These are phyloP conservation scores for Drosophila malerkotliana DNA, from an alignment of 1,140 invertebrate species.

Conservation along the genomic window DNA sequence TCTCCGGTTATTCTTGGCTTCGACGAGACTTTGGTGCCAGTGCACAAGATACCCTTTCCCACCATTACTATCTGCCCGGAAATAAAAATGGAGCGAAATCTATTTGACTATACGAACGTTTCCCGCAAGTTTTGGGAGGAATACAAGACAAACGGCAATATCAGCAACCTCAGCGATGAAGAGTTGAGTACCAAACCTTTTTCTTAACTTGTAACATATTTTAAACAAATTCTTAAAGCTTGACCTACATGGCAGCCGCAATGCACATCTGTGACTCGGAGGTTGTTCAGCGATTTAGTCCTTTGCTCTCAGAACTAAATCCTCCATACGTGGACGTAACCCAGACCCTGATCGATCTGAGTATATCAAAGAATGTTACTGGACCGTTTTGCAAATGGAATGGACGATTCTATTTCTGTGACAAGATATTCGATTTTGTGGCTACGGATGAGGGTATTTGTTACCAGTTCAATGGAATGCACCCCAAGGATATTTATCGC, in stretches of 20 bases:
- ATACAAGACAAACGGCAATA: conserved; percentile 31
- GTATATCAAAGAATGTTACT: conserved; percentile 69
- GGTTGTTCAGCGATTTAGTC: conserved; percentile 58
- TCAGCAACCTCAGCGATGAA: conserved; percentile 49
- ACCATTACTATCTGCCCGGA: conserved; percentile 87
- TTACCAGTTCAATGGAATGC: conserved; percentile 89
- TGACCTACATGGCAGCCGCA: conserved; percentile 62
- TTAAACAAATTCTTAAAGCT: conserved; percentile 13
- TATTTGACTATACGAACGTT: conserved; percentile 85
- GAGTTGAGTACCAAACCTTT: conserved; percentile 63
- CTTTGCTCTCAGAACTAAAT: conserved; percentile 45
- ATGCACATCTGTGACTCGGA: conserved; percentile 77
- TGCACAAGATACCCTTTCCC: conserved; percentile 87
- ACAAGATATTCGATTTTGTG: conserved; percentile 81
- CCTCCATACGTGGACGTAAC: conserved; percentile 29
- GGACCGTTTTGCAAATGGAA: conserved; percentile 85
- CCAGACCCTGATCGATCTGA: conserved; percentile 67
- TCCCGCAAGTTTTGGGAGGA: conserved; percentile 67
- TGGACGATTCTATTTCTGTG: conserved; percentile 82
- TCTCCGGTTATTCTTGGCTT: conserved; percentile 88
- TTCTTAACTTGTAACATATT: neutral
- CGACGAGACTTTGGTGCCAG: conserved; percentile 86
- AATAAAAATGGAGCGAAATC: conserved; percentile 85
- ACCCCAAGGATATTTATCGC: conserved; percentile 84
- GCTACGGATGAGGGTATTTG: conserved; percentile 89